These are phyloP conservation scores for Tetranychus piercei DNA, from an alignment of 2,888 invertebrate genomes.

Conservation along the genomic window DNA sequence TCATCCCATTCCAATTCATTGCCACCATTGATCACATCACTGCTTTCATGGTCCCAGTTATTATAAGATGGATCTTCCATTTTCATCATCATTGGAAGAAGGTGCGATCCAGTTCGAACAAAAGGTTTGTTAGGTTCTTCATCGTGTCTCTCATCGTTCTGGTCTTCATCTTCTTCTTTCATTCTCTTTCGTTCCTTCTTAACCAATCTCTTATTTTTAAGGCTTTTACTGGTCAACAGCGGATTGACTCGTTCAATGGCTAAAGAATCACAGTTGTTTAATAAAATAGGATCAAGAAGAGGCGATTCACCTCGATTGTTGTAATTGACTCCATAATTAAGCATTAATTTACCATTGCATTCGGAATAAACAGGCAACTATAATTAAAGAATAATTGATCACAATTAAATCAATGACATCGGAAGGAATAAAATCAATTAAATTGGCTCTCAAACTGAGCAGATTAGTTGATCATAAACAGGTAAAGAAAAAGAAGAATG, in stretches of 20 bases:
- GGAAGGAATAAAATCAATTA: too few species aligned
- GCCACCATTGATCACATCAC: not conserved
- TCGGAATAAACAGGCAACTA: not conserved
- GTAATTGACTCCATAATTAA: not conserved
- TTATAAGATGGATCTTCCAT: not conserved
- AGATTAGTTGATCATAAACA: not conserved
- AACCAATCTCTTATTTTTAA: not conserved
- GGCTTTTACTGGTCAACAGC: not conserved
- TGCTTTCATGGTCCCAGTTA: not conserved
- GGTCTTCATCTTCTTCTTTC: not conserved
- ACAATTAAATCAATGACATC: not conserved
- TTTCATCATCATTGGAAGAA: not conserved
- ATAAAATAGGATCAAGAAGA: not conserved
- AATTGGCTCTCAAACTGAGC: too few species aligned
- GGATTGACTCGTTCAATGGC: not conserved
- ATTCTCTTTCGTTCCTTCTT: not conserved
- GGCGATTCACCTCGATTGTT: not conserved
- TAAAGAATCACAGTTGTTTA: not conserved
- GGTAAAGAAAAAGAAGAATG: too few species aligned
- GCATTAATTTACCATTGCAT: not conserved
- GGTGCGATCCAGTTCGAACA: not conserved
- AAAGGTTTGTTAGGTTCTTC: not conserved
- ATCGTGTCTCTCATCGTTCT: not conserved
- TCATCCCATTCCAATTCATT: slow-evolving; percentile 7
- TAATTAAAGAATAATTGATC: not conserved